phyloP scores from a whole-genome alignment of 2,888 invertebrate species.

The Perizoma affinitatum region DNA sequence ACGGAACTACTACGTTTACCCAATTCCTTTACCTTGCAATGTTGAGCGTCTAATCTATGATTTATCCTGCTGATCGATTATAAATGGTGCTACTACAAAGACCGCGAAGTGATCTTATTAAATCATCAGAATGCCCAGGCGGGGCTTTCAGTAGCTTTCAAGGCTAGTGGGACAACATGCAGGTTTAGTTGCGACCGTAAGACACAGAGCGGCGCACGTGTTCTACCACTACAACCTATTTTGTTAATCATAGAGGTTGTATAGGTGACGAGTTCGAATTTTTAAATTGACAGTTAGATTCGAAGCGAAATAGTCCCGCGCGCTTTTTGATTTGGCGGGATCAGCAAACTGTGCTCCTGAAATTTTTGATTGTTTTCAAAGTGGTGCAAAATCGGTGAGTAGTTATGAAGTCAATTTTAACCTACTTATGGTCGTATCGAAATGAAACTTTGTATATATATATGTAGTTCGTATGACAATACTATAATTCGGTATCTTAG shows the following conservation, averaged over 20 bases:
- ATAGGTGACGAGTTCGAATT: conserved; percentile 56
- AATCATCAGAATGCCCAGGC: conserved; percentile 46
- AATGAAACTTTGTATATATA: no score
- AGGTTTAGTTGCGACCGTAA: conserved; percentile 66
- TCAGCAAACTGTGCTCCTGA: conserved; percentile 24
- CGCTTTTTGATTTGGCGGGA: conserved; percentile 59
- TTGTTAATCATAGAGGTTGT: conserved; percentile 70
- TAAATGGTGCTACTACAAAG: conserved; percentile 35
- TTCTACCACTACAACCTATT: conserved; percentile 69
- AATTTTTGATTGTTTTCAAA: conserved; percentile 45
- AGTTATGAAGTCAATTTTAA: background rate
- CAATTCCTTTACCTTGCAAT: no score
- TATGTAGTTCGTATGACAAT: no score
- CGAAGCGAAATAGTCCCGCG: conserved; percentile 49
- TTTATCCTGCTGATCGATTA: conserved; percentile 24
- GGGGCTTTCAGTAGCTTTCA: conserved; percentile 76
- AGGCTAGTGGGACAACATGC: conserved; percentile 59
- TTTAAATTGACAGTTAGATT: conserved; percentile 49
- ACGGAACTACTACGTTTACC: no score
- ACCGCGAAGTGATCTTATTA: conserved; percentile 40
- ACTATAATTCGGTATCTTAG: no score
- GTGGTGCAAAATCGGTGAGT: conserved; percentile 52
- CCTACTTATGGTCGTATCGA: no score
- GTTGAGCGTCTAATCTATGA: no score
- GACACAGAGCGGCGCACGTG: conserved; percentile 70